These are phyloP conservation scores for Agriopis leucophaearia DNA, from an alignment of 2,888 invertebrate species.

Conservation along the genomic window DNA sequence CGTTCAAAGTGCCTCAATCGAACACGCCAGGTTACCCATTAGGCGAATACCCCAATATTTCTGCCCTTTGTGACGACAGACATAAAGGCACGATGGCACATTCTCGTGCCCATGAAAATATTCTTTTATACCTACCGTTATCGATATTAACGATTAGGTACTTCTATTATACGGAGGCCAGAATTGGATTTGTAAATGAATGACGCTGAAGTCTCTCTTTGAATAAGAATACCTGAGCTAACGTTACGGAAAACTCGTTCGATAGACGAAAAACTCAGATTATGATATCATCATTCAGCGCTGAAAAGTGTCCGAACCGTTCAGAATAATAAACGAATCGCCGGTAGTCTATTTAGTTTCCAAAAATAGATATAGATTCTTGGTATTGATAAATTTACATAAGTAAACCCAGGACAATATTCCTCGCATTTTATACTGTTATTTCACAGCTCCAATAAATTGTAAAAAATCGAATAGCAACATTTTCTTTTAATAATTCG, in stretches of 20 bases:
- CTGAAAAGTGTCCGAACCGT: too few species aligned
- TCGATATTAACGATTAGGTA: slow-evolving; percentile 48
- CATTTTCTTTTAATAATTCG: too few species aligned
- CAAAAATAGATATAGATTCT: too few species aligned
- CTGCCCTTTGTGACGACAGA: slow-evolving; percentile 52
- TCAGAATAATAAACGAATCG: too few species aligned
- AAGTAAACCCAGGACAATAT: too few species aligned
- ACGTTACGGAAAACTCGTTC: background rate
- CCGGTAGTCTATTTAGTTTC: too few species aligned
- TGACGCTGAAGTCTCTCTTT: slow-evolving; percentile 17
- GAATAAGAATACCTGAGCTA: slow-evolving; percentile 3
- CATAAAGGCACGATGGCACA: slow-evolving; percentile 47
- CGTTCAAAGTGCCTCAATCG: slow-evolving; percentile 20
- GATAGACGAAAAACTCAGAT: too few species aligned
- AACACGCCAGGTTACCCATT: slow-evolving; percentile 34
- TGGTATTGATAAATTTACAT: too few species aligned
- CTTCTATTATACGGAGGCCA: slow-evolving; percentile 31
- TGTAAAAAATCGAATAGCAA: too few species aligned
- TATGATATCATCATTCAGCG: too few species aligned
- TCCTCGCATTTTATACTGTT: too few species aligned
- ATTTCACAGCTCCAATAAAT: too few species aligned
- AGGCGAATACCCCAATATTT: slow-evolving; percentile 52
- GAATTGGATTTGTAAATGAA: slow-evolving; percentile 34
- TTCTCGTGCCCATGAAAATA: slow-evolving; percentile 51
- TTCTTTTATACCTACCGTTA: slow-evolving; percentile 52